Base-by-base conservation (phyloP, 2,113 vertebrate species). In the Phyllopteryx taeniolatus region DNA sequence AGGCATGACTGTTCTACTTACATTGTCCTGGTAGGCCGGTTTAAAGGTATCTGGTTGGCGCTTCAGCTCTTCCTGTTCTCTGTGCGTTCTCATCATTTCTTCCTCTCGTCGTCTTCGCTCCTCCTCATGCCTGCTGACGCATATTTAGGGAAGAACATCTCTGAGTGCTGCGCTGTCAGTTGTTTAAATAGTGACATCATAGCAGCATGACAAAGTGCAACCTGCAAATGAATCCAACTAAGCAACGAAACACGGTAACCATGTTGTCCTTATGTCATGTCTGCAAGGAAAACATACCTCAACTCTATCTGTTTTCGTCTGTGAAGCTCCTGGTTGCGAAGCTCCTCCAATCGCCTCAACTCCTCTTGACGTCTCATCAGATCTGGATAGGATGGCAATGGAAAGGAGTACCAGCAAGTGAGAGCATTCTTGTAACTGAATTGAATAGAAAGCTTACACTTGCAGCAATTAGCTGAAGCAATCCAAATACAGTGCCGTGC, bases 351-450 rank as follows among this genome's bases (percentile, higher is more conserved):
- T 12, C 97, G 93, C 73, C 98, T 94, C 78, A 99, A 85, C 84
- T 99, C 98, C 88, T 99, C 97, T 47, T 98, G 97, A 54, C 97
- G 96, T 20, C 97, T 93, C 97, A 99, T 98, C 27, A 99, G 93
- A 94, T 99, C 98, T 99, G 83, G 60, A 79, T 33, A 82, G n/a
- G 17, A 43, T 14, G 17, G 11, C 2, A 10, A 19, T 0, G 14
- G 0, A 14, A 12, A 56, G 42, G 11, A 17, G 7, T 1, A 17
- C 9, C 3, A 39, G 47, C 17, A 19, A 53, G 27, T 35, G 22
- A 35, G 31, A 33, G 17, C 66, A 39, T 35, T 17, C 10, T 20
- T n/a, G n/a, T 33, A 49, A 46, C 14, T 1, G n/a, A 68, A 53
- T 3, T 2, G 31, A 54, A 10, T 14, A 5, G n/a, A 20, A 31